These are phyloP conservation scores for Phyllostomus hastatus DNA, from an alignment of 2,113 vertebrate genomes.

Conservation along the genomic window DNA sequence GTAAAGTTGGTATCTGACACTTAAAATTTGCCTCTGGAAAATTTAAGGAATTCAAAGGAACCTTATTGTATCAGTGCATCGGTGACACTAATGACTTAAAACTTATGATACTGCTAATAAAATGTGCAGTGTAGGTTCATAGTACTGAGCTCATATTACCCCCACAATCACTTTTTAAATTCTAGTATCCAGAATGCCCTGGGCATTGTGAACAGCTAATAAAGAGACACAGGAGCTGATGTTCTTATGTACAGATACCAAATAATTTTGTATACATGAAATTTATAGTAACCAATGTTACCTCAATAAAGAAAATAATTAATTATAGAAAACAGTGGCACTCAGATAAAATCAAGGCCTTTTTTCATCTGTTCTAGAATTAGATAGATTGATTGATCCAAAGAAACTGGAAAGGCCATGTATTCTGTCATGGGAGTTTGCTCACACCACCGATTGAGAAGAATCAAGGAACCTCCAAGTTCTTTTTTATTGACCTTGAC, in stretches of 20 bases:
- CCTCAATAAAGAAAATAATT: too few species aligned
- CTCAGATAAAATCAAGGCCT: not conserved
- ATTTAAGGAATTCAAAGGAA: not conserved
- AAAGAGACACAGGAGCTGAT: not conserved
- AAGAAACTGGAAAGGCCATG: not conserved
- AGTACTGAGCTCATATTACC: not conserved
- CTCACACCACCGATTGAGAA: not conserved
- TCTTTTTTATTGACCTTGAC: not conserved
- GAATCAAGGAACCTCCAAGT: not conserved
- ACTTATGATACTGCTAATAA: not conserved
- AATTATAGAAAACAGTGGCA: not conserved
- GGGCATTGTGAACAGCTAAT: not conserved
- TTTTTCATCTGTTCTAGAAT: not conserved
- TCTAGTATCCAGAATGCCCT: not conserved
- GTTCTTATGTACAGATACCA: too few species aligned
- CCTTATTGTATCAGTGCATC: not conserved
- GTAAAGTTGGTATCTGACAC: not conserved
- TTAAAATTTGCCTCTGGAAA: not conserved
- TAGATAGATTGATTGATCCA: not conserved
- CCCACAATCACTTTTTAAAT: not conserved
- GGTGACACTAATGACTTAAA: not conserved
- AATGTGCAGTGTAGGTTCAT: not conserved
- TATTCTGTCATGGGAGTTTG: not conserved
- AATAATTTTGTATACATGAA: too few species aligned
- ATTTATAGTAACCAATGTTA: too few species aligned